Percentiles rank a stretch among this genome's conserved stretches.
These are phyloP conservation scores for Campoplex capitator DNA, from an alignment of 2,888 invertebrate genomes.

Conservation along the genomic window DNA sequence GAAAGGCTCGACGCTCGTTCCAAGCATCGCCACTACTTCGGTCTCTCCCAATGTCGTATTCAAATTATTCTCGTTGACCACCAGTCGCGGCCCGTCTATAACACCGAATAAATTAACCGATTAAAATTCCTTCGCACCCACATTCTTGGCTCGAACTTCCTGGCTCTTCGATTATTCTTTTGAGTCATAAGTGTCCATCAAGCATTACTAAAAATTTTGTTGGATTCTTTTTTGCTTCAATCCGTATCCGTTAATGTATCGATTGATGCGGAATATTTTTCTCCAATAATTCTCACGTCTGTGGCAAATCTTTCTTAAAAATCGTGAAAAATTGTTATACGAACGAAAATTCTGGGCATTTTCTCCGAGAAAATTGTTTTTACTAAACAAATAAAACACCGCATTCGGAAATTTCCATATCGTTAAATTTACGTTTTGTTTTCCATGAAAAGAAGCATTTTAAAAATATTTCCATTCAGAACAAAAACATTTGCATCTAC, in stretches of 20 bases:
- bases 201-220: neutral
- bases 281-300: too few relatives aligned
- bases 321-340: too few relatives aligned
- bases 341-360: too few relatives aligned
- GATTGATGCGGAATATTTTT: too few relatives aligned
- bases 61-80: slow-evolving; percentile 62
- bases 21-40: slow-evolving; percentile 83
- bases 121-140: neutral
- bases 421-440: neutral
- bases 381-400: too few relatives aligned
- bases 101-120: slow-evolving; percentile 29
- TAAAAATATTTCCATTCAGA: too few relatives aligned
- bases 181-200: neutral
- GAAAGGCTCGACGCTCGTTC: slow-evolving; percentile 85
- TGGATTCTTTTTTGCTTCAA: neutral
- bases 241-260: too few relatives aligned
- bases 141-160: neutral
- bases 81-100: slow-evolving; percentile 85
- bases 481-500: too few relatives aligned
- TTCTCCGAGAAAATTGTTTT: too few relatives aligned
- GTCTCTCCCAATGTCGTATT: slow-evolving; percentile 78
- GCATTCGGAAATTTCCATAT: neutral
- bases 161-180: neutral
- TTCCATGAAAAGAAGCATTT: neutral
- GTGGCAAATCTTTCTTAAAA: too few relatives aligned